Base-by-base conservation (phyloP, 2,888 invertebrate species). In the Branchellion lobata region DNA sequence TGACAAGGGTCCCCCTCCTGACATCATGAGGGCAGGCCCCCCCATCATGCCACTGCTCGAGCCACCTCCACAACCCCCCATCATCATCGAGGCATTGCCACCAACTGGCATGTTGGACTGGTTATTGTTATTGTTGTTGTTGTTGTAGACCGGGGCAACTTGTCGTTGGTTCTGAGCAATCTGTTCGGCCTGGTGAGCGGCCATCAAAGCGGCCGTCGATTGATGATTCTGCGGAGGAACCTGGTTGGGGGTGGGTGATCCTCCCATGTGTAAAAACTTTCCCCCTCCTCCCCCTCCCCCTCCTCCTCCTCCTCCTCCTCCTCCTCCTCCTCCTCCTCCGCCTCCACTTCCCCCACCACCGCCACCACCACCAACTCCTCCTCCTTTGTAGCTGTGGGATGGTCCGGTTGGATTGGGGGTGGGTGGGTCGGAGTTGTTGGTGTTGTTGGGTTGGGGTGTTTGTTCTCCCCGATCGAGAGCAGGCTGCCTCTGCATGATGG, bases 391-490 rank as follows among this genome's bases (percentile, higher is more conserved):
- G 21, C 61, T 57, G 61, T 57, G 53, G 21, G 29, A n/a, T 18
- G 36, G 40, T 34, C 34, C 47, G 18, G 14, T 34, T 8, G 61
- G n/a, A n/a, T 57, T 57, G 36, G 79, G 74, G 91, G 91, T 85
- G 91, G 91, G 85, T 90, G 90, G 80, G 90, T 40, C 72, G 68
- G 72, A 78, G 53, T 29, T 72, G n/a, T n/a, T n/a, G 27, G 57
- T 71, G 53, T 40, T 68, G 47, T 34, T 69, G 34, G 76, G 65
- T 68, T 71, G 80, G 34, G 73, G 80, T 21, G 57, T 36, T 2
- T 72, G 78, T 29, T 74, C 47, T 18, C 78, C 65, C 21, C 61
- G 61, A 18, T 80, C 80, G 27, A 71, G 78, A 47, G 40, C 80
- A 27, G 81, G 71, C 18, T 79, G 75, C 51, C 82, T 81, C 81